Conservation (phyloP, 2,797 vertebrate species). For the Neomorphus geoffroyi region DNA sequence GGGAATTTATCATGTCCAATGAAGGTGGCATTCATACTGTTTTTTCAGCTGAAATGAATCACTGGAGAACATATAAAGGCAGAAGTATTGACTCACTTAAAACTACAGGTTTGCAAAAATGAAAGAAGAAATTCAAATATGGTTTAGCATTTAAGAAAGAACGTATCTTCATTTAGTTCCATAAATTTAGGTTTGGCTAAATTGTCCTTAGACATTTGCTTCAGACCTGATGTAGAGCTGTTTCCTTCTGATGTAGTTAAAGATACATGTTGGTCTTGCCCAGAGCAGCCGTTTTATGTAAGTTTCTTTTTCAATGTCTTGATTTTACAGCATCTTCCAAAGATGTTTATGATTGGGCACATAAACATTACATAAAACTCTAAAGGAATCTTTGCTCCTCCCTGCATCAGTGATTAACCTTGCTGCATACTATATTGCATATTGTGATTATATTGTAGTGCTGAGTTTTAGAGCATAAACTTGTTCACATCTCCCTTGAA, state of each 20-base stretch:
- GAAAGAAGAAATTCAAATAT: not conserved
- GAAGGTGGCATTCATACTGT: not conserved
- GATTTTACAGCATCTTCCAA: not conserved
- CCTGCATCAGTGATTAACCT: not conserved
- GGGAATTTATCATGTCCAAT: not conserved
- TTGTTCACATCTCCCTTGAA: not conserved
- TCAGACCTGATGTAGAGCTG: not conserved
- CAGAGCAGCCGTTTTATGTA: not conserved
- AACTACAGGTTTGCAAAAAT: not conserved
- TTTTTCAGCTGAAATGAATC: not conserved
- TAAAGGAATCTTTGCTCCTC: not conserved
- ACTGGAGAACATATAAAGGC: not conserved
- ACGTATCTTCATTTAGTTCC: not conserved
- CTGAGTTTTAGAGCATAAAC: not conserved
- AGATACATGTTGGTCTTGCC: not conserved
- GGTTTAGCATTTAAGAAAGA: not conserved
- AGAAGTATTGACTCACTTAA: not conserved
- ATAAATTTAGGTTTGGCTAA: not conserved
- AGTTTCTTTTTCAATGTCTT: not conserved
- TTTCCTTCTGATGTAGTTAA: not conserved
- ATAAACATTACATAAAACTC: rapidly evolving
- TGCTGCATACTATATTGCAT: not conserved
- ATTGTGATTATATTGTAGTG: not conserved
- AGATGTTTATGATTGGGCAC: not conserved
- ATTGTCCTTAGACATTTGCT: not conserved